Evolutionary conservation across 2,113 vertebrate species (phyloP).

Genomic region (Camelus bactrianus): DNA sequence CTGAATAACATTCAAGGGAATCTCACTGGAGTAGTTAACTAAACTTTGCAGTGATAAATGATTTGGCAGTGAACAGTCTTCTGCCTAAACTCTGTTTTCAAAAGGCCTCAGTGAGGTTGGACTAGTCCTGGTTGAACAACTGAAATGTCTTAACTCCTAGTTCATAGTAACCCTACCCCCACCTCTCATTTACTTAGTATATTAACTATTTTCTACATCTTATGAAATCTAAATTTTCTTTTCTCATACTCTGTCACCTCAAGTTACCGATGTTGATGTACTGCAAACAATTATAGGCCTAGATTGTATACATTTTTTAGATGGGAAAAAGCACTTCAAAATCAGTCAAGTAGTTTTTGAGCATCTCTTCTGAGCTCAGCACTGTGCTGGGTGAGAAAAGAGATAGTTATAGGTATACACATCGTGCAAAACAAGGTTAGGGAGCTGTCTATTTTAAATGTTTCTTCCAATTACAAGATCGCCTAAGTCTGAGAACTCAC

Average conservation of each 20-base stretch:
- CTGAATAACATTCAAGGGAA: constrained; percentile 33
- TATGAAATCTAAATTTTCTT: constrained; percentile 1
- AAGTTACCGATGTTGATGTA: constrained; percentile 14
- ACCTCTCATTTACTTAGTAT: constrained; percentile 19
- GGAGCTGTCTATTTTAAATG: not conserved
- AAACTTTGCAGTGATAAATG: constrained; percentile 36
- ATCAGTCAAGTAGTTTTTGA: not conserved
- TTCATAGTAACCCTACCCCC: not conserved
- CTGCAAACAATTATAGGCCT: not conserved
- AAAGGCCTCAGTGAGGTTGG: not conserved
- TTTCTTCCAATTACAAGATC: constrained; percentile 44
- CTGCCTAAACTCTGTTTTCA: constrained; percentile 16
- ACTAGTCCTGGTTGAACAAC: not conserved
- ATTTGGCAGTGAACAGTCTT: not conserved
- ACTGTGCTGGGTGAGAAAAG: not conserved
- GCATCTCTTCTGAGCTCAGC: not conserved
- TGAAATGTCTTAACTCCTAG: not conserved
- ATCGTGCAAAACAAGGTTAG: not conserved
- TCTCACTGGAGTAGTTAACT: constrained; percentile 41
- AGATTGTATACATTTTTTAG: not conserved
- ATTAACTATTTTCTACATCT: constrained; percentile 34
- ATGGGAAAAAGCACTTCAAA: not conserved
- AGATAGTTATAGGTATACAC: not conserved
- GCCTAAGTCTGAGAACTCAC: not conserved
- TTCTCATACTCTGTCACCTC: not conserved